phyloP scores from a whole-genome alignment of 2,113 vertebrate species.

The Argyrosomus japonicus region DNA sequence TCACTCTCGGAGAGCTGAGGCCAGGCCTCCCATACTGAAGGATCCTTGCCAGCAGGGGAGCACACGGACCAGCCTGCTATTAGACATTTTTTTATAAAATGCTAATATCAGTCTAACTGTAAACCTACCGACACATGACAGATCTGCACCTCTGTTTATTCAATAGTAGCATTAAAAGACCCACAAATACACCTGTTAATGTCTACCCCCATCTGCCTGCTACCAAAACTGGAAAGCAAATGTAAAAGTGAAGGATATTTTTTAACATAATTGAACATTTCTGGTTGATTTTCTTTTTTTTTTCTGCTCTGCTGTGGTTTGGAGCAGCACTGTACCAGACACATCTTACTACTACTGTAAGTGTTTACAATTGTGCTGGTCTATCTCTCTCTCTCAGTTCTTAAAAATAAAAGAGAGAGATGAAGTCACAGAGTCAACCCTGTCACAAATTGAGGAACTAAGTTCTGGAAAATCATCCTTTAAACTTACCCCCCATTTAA shows the following conservation, averaged over 20 bases:
- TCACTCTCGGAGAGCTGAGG: neutral
- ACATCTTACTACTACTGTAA: slow-evolving; percentile 43
- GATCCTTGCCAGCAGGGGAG: neutral
- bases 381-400: slow-evolving; percentile 19
- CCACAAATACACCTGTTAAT: neutral
- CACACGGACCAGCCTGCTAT: neutral
- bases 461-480: slow-evolving; percentile 63
- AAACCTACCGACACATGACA: neutral
- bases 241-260: slow-evolving; percentile 2
- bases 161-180: neutral
- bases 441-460: slow-evolving; percentile 40
- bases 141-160: slow-evolving; percentile 1
- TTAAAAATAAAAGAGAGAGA: neutral
- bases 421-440: slow-evolving; percentile 16
- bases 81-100: neutral
- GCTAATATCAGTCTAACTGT: slow-evolving; percentile 26
- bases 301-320: slow-evolving; percentile 52
- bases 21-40: neutral
- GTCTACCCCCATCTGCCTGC: neutral
- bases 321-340: slow-evolving; percentile 59
- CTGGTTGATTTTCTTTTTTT: slow-evolving; percentile 10
- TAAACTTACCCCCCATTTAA: slow-evolving; percentile 61
- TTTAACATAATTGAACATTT: neutral
- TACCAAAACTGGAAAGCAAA: slow-evolving; percentile 11
- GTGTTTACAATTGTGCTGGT: slow-evolving; percentile 70